Evolutionary conservation across 2,888 invertebrate genomes (phyloP), one percentile per base, ranked within the genome.

Genomic region (Phasia obesa): DNA sequence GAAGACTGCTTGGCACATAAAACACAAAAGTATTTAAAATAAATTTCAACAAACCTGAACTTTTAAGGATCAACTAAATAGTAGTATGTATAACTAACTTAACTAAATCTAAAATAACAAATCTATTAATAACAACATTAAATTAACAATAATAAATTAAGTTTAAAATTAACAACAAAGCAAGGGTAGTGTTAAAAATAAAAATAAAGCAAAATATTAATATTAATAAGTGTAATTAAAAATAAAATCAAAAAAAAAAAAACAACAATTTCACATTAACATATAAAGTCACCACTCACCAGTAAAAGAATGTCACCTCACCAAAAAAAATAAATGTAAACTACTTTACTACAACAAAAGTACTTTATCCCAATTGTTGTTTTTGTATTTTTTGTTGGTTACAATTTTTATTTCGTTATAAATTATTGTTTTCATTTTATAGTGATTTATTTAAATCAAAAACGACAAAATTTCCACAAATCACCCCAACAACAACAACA

Each of bases 121-220:
- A 89, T n/a, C 59, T 53, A 77, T 85, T 67, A 51, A 71, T 27
- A 49, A 70, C n/a, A n/a, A 35, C 11, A 42, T 38, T 49, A 53
- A 62, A 80, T 47, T 49, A 87, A 89, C 71, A 87, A 88, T 81
- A 79, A 88, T 88, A 85, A 85, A 87, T 55, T 71, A 86, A 73
- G 71, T 47, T 53, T 35, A 70, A 44, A 25, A 70, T 17, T 64
- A 60, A 67, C 27, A 51, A 71, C 17, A 57, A 57, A 89, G n/a
- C n/a, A n/a, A n/a, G 85, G 85, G 88, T 47, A 83, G 87, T 76
- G 85, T 86, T 85, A 84, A 87, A 60, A 17, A 78, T 35, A 59
- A 2, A 59, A 51, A 21, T 42, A 73, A 7, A 64, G 60, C 44
- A 44, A 25, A 44, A 44, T 42, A 73, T 73, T 27, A 60, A 60